These are phyloP conservation scores for Micronycteris hirsuta DNA, from an alignment of 2,113 vertebrate species.

Conservation along the genomic window DNA sequence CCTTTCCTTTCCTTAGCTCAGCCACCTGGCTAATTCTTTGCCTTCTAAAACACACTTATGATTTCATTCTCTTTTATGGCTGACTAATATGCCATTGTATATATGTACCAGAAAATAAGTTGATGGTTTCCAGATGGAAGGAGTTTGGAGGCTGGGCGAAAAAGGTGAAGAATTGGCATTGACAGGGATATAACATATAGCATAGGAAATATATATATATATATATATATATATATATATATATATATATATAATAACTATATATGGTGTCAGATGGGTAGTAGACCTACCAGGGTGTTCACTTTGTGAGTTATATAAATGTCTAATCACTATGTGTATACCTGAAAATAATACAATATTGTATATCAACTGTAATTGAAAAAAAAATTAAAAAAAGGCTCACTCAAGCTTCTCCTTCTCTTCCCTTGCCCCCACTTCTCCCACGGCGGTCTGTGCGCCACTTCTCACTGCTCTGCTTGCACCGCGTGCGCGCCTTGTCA, in stretches of 20 bases:
- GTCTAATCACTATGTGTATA: not conserved
- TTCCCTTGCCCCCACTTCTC: not conserved
- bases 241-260: not conserved
- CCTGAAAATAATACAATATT: not conserved
- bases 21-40: not conserved
- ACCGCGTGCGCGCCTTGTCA: not conserved
- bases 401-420: not conserved
- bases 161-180: not conserved
- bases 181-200: no score
- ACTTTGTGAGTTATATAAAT: not conserved
- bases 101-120: not conserved
- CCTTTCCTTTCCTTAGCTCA: not conserved
- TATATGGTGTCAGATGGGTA: not conserved
- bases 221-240: not conserved
- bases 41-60: not conserved
- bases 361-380: not conserved
- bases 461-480: not conserved
- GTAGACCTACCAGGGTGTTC: no score
- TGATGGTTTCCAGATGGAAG: not conserved
- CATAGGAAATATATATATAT: not conserved
- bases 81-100: not conserved
- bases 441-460: not conserved
- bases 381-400: not conserved
- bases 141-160: not conserved
- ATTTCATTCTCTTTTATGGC: not conserved